A percentile compares a stretch with the other conserved stretches of the same genome.
These are phyloP conservation scores for Labeo rohita DNA, from an alignment of 2,113 vertebrate genomes.

Conservation along the genomic window DNA sequence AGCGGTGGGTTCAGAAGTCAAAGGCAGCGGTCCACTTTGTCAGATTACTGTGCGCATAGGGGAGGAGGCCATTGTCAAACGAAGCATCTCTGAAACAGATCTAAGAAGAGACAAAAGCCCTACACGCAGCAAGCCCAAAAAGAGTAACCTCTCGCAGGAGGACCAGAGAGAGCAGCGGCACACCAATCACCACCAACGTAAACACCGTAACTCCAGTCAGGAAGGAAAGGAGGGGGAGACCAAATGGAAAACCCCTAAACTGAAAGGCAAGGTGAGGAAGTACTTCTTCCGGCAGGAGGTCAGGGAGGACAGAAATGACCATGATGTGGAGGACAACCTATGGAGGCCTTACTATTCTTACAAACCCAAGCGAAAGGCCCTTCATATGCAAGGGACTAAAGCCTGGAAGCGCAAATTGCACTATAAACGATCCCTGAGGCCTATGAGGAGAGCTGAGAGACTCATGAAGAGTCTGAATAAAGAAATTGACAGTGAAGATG, in stretches of 20 bases:
- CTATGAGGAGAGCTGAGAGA: constrained; percentile 78
- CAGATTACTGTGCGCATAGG: constrained; percentile 93
- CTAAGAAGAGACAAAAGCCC: constrained; percentile 81
- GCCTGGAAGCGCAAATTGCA: constrained; percentile 81
- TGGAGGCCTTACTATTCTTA: constrained; percentile 92
- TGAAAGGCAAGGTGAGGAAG: constrained; percentile 68
- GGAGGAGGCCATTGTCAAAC: constrained; percentile 90
- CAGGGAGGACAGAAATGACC: constrained; percentile 81
- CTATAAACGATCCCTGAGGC: constrained; percentile 76
- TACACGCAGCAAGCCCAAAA: constrained; percentile 68
- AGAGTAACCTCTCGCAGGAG: constrained; percentile 61
- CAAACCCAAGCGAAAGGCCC: constrained; percentile 85
- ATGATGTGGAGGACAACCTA: constrained; percentile 84
- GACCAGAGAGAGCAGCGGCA: constrained; percentile 70
- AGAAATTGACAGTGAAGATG: constrained; percentile 63
- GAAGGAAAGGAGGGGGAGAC: constrained; percentile 61
- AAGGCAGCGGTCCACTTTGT: constrained; percentile 82
- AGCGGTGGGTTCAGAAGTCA: constrained; percentile 72
- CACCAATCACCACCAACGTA: constrained; percentile 73
- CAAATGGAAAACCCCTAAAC: constrained; percentile 66
- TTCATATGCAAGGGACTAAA: constrained; percentile 78
- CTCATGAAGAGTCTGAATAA: constrained; percentile 67
- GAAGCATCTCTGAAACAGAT: constrained; percentile 90
- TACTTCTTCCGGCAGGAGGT: constrained; percentile 78
- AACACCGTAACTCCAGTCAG: constrained; percentile 69